Evolutionary conservation across 1,140 invertebrate genomes (phyloP), one percentile per base, ranked within the genome.

Genomic region (Helicoverpa armigera): DNA sequence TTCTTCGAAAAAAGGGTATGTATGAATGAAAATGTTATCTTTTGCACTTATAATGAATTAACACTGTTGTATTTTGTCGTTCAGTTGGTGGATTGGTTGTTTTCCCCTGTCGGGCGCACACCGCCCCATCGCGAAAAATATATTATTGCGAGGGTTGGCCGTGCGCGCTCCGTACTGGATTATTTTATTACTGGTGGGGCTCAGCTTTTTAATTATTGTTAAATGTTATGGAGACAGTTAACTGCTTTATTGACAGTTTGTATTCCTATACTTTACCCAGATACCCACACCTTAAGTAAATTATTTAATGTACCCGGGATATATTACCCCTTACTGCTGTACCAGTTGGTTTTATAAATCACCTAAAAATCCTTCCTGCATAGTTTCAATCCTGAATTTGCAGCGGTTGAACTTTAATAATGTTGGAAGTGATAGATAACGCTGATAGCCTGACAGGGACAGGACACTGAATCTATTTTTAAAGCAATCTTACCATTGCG

Each of bases 101-200:
- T 85, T 83, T 87, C 86, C 86, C 88, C 86, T 83, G 81, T 65
- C 75, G 70, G 74, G 82, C 80, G 85, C 82, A 84, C 87, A 87
- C 89, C 87, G 87, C 88, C 89, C 90, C 87, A 86, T 89, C 83
- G 89, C 89, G 86, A 91, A 92, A 83, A 86, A 83, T 84, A 85
- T 82, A 88, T 87, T 85, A 87, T 84, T 83, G 89, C 88, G 89
- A 89, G 91, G 92, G 91, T 91, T 89, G 88, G 77, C 69, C 82
- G 83, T 75, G 83, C 82, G 83, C 79, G 86, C 51, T 75, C 80
- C 74, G 74, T 69, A 53, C 79, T 86, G 79, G 75, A 85, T 85
- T 84, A 83, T 89, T 90, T 90, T 91, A 92, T 91, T 91, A 88
- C 86, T 79, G 65, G 72, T 35, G 43, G 84, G 84, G 80, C 56